Base-by-base conservation (phyloP, 2,113 vertebrate genomes). In the Mormyrus iriodes region DNA sequence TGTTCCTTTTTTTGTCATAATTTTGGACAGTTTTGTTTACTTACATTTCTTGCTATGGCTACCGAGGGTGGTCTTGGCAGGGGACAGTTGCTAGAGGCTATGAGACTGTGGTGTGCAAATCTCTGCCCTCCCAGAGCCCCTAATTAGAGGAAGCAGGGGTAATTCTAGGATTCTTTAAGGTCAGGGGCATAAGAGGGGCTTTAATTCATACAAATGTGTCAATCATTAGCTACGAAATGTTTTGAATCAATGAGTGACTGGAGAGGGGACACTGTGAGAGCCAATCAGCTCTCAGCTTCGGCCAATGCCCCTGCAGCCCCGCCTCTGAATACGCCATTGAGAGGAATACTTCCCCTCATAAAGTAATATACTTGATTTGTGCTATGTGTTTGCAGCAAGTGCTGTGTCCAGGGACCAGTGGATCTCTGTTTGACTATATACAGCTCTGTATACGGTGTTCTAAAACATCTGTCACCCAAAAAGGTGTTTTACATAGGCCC, bases 401-500 rank as follows among this genome's bases (percentile, higher is more conserved):
- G 12, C 83, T 27, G 21, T 4, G n/a, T 85, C 83, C 42, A 48
- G 46, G 3, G 9, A 46, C 83, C 83, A n/a, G 44, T 49, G 83
- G 10, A 21, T 49, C 44, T 49, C 24, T n/a, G 3, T 7, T n/a
- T 48, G 83, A 27, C 83, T 24, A 85, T 85, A 93, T 94, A 92
- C 92, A 93, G 91, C 92, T 92, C 93, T 95, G 94, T 95, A 96
- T 96, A 95, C 94, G 94, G 91, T 93, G 92, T 89, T 93, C 95
- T 96, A 95, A 95, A 95, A 95, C 94, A 92, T 91, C 93, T 90
- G 82, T 94, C 95, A 95, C 94, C 95, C 94, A 93, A 93, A 95
- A 94, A 95, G 89, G 73, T 88, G 76, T 92, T 92, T 91, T 93
- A 93, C 94, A 94, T 94, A 92, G 93, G 91, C 92, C 93, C 92